Conservation (phyloP, 2,888 invertebrate genomes). For the Hirtodrosophila cameraria region DNA sequence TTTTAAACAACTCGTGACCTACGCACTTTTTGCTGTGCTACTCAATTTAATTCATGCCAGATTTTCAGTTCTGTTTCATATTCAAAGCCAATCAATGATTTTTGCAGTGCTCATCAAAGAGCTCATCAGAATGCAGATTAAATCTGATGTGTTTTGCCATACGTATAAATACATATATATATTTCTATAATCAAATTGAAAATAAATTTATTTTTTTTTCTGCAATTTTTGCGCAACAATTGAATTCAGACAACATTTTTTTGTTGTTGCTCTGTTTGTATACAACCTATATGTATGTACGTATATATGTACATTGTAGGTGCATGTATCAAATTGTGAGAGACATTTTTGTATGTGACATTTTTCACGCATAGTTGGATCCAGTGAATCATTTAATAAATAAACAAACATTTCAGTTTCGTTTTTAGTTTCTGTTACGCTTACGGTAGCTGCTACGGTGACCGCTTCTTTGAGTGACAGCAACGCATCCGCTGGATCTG, state of each 20-base stretch:
- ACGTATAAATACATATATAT: slow-evolving; percentile 2
- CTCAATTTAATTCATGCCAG: background rate
- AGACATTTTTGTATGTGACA: slow-evolving; percentile 38
- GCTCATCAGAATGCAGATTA: slow-evolving; percentile 64
- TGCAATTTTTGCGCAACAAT: slow-evolving; percentile 48
- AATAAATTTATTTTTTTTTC: slow-evolving; percentile 28
- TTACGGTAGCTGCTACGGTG: slow-evolving; percentile 35
- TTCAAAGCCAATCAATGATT: slow-evolving; percentile 6
- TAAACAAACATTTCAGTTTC: slow-evolving; percentile 21
- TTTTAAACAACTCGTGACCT: too few relatives aligned
- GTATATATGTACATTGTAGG: slow-evolving; percentile 8
- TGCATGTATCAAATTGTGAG: slow-evolving; percentile 45
- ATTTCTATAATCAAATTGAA: slow-evolving; percentile 14
- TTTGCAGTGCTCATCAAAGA: slow-evolving; percentile 2
- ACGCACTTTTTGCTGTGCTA: background rate
- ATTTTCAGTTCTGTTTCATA: slow-evolving; percentile 1
- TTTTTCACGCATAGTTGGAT: slow-evolving; percentile 51
- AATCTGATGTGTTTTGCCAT: slow-evolving; percentile 32
- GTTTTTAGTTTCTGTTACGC: slow-evolving; percentile 8
- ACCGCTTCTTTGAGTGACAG: slow-evolving; percentile 56
- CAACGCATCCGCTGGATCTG: slow-evolving; percentile 57
- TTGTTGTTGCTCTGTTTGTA: slow-evolving; percentile 6
- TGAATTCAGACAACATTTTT: slow-evolving; percentile 36
- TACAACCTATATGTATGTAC: background rate
- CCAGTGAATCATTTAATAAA: slow-evolving; percentile 48